phyloP scores from a whole-genome alignment of 2,888 invertebrate genomes.

The Ochropleura plecta region DNA sequence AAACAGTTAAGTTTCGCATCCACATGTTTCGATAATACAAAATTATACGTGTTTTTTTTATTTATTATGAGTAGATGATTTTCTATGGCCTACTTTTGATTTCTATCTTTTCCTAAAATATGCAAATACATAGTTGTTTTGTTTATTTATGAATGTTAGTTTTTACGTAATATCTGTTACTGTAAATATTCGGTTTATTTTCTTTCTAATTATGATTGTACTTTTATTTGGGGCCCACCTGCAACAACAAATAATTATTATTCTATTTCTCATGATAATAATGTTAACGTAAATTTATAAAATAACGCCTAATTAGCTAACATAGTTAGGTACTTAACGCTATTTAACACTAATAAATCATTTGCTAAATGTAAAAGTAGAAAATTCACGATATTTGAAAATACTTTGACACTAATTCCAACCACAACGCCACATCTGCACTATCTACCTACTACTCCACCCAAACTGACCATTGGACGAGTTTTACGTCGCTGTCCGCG shows the following conservation, averaged over 20 bases:
- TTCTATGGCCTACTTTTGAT: too few species aligned
- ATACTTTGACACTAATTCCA: constrained; percentile 1
- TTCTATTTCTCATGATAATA: too few species aligned
- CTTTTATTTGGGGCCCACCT: too few species aligned
- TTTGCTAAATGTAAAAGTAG: neutral
- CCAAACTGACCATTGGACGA: constrained; percentile 70
- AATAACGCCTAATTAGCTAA: neutral
- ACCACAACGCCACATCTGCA: constrained; percentile 59
- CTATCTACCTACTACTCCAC: constrained; percentile 15
- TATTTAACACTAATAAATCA: neutral
- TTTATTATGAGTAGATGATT: too few species aligned
- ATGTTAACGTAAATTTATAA: neutral
- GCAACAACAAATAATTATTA: too few species aligned
- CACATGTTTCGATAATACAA: neutral
- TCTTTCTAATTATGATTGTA: too few species aligned
- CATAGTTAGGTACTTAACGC: neutral
- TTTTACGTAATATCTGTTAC: too few species aligned
- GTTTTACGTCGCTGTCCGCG: constrained; percentile 72
- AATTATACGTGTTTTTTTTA: too few species aligned
- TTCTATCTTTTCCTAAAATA: too few species aligned
- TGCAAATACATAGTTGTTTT: too few species aligned
- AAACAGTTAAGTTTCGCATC: neutral
- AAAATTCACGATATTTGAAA: neutral
- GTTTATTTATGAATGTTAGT: too few species aligned
- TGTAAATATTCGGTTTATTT: too few species aligned